These are phyloP conservation scores for Anser cygnoides DNA, from an alignment of 2,113 vertebrate species.

Conservation along the genomic window DNA sequence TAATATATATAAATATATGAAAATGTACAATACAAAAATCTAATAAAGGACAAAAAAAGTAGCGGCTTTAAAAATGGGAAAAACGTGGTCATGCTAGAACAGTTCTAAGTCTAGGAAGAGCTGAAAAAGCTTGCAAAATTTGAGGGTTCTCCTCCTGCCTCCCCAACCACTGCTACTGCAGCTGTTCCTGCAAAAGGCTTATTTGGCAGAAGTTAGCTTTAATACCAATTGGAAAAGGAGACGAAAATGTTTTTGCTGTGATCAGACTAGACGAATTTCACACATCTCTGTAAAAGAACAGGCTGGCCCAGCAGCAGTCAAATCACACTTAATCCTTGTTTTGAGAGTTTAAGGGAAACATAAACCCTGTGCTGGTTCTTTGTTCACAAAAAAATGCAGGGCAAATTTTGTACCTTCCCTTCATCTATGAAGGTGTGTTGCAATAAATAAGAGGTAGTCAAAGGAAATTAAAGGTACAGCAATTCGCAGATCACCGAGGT, in stretches of 20 bases:
- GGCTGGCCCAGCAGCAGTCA: constrained; percentile 4
- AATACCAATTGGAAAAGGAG: constrained; percentile 37
- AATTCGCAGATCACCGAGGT: not conserved
- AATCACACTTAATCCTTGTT: constrained; percentile 61
- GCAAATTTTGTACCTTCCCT: not conserved
- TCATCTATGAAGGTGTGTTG: not conserved
- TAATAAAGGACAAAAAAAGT: not conserved
- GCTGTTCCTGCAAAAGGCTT: not conserved
- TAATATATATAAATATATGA: not conserved
- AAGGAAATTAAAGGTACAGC: not conserved
- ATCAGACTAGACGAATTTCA: constrained; percentile 56
- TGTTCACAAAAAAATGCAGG: not conserved
- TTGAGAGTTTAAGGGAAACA: constrained; percentile 24
- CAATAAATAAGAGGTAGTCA: not conserved
- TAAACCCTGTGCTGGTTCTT: constrained; percentile 10
- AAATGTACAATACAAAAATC: not conserved
- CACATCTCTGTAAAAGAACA: constrained; percentile 7
- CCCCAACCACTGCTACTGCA: not conserved
- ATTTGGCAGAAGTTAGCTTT: not conserved
- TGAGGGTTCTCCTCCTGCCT: not conserved
- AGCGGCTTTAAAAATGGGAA: not conserved
- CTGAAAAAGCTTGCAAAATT: constrained; percentile 1
- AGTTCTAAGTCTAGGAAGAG: not conserved
- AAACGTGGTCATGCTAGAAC: not conserved
- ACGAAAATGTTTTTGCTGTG: constrained; percentile 37